phyloP scores from a whole-genome alignment of 35 echinoderm and acorn worm species.

The Hemicentrotus pulcherrimus region DNA sequence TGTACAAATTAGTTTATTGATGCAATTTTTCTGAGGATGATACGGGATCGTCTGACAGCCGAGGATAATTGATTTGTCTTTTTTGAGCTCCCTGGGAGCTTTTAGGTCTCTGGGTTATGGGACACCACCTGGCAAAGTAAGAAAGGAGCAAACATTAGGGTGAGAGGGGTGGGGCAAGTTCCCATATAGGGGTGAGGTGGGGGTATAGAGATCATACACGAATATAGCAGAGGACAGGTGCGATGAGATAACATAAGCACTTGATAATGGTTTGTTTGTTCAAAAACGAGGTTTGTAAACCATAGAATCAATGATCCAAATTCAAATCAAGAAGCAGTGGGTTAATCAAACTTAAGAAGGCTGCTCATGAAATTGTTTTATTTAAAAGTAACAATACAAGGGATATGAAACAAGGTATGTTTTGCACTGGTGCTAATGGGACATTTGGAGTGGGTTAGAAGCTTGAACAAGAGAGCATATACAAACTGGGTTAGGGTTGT shows the following conservation, averaged over 20 bases:
- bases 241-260: no score
- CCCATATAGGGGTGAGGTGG: not conserved
- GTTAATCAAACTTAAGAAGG: no score
- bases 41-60: not conserved
- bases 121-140: not conserved
- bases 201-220: not conserved
- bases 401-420: no score
- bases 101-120: not conserved
- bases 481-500: not conserved
- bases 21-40: slow-evolving; percentile 9
- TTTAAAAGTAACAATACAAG: no score
- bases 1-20: slow-evolving; percentile 14
- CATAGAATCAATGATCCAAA: not conserved
- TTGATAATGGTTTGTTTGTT: not conserved
- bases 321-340: no score
- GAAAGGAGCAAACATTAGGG: not conserved
- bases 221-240: no score
- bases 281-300: not conserved
- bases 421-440: no score
- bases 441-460: no score
- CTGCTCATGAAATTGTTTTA: no score
- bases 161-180: not conserved
- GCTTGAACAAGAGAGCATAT: no score
- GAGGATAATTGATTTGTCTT: not conserved
- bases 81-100: not conserved